A percentile compares a stretch with the other conserved stretches of the same genome.
These are phyloP conservation scores for Papilio protenor DNA, from an alignment of 2,888 invertebrate genomes.

Conservation along the genomic window DNA sequence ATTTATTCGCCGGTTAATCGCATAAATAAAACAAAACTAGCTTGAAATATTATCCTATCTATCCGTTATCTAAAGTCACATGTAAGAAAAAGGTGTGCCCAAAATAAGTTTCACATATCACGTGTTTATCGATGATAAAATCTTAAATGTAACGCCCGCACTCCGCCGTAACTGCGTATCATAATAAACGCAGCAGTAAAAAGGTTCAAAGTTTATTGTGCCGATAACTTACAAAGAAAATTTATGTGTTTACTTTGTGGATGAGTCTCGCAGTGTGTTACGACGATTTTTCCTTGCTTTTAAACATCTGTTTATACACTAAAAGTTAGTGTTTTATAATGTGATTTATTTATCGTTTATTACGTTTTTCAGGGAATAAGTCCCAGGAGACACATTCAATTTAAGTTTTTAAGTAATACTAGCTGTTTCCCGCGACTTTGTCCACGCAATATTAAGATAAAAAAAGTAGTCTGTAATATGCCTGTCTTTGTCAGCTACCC, in stretches of 20 bases:
- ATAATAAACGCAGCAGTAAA: slow-evolving; percentile 53
- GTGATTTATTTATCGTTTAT: not conserved
- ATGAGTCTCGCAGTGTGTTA: slow-evolving; percentile 1
- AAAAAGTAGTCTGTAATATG: too few relatives aligned
- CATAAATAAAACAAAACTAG: not conserved
- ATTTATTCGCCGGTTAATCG: not conserved
- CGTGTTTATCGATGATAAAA: slow-evolving; percentile 42
- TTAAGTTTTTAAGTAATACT: too few relatives aligned
- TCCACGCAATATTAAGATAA: too few relatives aligned
- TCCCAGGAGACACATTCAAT: not conserved
- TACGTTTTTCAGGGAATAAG: not conserved
- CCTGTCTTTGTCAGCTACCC: too few relatives aligned
- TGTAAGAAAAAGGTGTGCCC: not conserved
- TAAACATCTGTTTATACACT: slow-evolving; percentile 14
- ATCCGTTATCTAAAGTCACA: slow-evolving; percentile 5
- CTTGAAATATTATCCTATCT: not conserved
- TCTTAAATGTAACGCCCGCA: slow-evolving; percentile 36
- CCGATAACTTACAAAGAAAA: slow-evolving; percentile 41
- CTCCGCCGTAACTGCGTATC: slow-evolving; percentile 45
- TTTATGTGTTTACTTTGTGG: slow-evolving; percentile 43
- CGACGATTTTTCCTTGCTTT: slow-evolving; percentile 22
- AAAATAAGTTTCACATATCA: slow-evolving; percentile 31
- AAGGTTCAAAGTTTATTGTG: slow-evolving; percentile 43
- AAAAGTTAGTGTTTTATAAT: not conserved
- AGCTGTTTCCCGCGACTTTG: too few relatives aligned